phyloP scores from a whole-genome alignment of 2,888 invertebrate species.

The Cerastis leucographa region DNA sequence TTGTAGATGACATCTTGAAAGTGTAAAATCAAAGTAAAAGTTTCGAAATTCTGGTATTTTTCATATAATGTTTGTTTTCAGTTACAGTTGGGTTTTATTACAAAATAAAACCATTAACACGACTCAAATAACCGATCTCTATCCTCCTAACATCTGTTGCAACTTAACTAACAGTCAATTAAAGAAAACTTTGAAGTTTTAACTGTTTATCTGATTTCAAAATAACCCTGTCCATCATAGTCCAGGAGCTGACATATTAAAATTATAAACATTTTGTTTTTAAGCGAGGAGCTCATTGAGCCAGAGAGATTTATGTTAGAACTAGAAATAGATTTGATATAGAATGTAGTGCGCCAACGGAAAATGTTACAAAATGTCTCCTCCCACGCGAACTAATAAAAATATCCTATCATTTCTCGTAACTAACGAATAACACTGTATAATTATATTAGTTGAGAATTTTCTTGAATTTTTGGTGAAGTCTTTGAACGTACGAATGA shows the following conservation, averaged over 20 bases:
- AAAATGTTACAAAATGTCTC: slow-evolving; percentile 73
- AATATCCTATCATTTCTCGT: slow-evolving; percentile 76
- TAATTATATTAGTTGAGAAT: slow-evolving; percentile 10
- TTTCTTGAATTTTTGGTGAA: slow-evolving; percentile 27
- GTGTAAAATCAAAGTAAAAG: too few relatives aligned
- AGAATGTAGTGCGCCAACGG: slow-evolving; percentile 77
- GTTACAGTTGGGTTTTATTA: neutral
- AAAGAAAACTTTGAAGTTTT: slow-evolving; percentile 45
- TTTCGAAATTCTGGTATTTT: neutral
- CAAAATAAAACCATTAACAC: slow-evolving; percentile 8
- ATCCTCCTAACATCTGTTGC: slow-evolving; percentile 19
- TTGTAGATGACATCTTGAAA: too few relatives aligned
- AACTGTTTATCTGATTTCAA: slow-evolving; percentile 35
- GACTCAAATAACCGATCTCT: neutral
- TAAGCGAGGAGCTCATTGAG: slow-evolving; percentile 65
- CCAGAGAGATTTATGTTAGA: slow-evolving; percentile 72
- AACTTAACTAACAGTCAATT: slow-evolving; percentile 34
- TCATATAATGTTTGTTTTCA: neutral
- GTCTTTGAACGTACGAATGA: neutral
- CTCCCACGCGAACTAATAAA: slow-evolving; percentile 77
- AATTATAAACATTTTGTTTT: slow-evolving; percentile 67
- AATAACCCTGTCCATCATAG: slow-evolving; percentile 42
- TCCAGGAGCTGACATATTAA: slow-evolving; percentile 47
- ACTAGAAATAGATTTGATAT: slow-evolving; percentile 81
- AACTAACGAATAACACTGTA: slow-evolving; percentile 61